Conservation (phyloP, 1,140 invertebrate species). For the Drosophila oshimai region DNA sequence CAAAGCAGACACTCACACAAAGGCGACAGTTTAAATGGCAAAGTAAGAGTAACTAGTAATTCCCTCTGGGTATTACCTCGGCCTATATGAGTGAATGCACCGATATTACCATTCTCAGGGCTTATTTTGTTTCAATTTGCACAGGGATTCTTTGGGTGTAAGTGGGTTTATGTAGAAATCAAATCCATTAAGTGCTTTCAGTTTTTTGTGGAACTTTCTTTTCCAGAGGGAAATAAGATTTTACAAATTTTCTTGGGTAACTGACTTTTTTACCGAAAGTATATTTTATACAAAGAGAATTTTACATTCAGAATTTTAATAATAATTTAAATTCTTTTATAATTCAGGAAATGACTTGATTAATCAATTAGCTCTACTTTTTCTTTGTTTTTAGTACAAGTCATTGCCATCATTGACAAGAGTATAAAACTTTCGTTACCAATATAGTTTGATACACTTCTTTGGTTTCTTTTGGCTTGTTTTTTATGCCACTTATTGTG, state of each 20-base stretch:
- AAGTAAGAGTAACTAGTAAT: constrained; percentile 34
- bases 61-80: no score
- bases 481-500: constrained; percentile 68
- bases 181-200: no score
- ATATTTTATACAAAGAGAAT: not conserved
- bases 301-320: not conserved
- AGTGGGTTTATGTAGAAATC: no score
- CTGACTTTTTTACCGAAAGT: no score
- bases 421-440: not conserved
- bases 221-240: not conserved
- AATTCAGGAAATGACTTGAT: not conserved
- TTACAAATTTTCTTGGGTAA: no score
- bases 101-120: constrained; percentile 27
- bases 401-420: not conserved
- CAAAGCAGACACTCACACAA: constrained; percentile 13
- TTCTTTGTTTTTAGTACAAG: not conserved
- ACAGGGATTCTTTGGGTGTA: no score
- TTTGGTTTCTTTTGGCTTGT: constrained; percentile 34
- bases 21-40: constrained; percentile 48
- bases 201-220: no score
- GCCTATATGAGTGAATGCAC: constrained; percentile 17
- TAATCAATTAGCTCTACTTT: not conserved
- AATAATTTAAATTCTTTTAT: not conserved
- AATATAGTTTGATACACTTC: not conserved
- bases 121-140: constrained; percentile 3